Conservation (phyloP, 2,113 vertebrate genomes). For the Crotalus horridus region DNA sequence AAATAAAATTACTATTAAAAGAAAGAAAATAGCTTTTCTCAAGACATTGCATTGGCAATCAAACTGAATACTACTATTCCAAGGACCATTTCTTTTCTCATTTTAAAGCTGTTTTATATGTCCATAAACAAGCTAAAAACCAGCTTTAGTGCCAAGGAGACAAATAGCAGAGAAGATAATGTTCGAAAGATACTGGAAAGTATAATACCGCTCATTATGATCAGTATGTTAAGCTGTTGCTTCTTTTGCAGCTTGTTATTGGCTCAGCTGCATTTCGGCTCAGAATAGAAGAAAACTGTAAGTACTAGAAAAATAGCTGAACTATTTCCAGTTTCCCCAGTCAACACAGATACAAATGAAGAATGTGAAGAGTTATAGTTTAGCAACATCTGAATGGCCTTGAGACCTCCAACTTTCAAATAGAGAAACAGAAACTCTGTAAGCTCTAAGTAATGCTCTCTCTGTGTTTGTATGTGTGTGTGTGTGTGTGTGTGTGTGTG, state of each 20-base stretch:
- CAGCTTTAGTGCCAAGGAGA: background rate
- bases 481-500: background rate
- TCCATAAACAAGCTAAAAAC: background rate
- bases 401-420: background rate
- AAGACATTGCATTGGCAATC: background rate
- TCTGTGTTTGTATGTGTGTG: background rate
- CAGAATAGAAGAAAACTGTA: background rate
- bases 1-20: too few species aligned
- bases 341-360: background rate
- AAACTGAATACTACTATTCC: background rate
- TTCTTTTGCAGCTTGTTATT: background rate
- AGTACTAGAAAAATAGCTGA: background rate
- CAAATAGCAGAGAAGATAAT: background rate
- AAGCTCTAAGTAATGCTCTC: background rate
- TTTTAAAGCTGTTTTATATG: background rate
- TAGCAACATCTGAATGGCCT: background rate
- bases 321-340: background rate
- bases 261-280: background rate
- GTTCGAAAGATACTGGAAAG: background rate
- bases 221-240: background rate
- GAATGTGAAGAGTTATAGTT: background rate
- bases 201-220: background rate
- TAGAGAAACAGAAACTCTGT: background rate
- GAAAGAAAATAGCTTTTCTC: background rate
- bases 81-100: background rate